A percentile compares a stretch with the other conserved stretches of the same genome.
phyloP scores from a whole-genome alignment of 2,888 invertebrate genomes.

The Perithous albicinctus region DNA sequence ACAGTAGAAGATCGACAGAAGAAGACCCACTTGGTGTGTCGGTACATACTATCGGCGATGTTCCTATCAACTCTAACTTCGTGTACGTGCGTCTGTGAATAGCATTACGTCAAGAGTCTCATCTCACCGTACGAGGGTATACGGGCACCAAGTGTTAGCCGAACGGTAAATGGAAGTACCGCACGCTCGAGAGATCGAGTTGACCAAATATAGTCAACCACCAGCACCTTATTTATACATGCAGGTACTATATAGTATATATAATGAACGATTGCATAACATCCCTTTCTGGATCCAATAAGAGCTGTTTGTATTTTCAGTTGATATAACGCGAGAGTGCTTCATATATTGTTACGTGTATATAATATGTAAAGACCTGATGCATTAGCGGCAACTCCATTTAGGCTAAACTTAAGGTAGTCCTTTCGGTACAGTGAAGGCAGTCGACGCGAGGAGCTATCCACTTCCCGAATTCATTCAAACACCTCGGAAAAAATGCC shows the following conservation, averaged over 20 bases:
- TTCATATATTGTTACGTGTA: neutral
- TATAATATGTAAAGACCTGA: neutral
- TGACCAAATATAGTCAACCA: conserved; percentile 35
- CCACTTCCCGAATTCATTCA: too few species aligned
- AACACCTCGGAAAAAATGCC: too few species aligned
- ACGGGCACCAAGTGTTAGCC: neutral
- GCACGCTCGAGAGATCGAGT: conserved; percentile 38
- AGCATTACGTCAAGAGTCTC: conserved; percentile 43
- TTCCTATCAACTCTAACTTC: conserved; percentile 7
- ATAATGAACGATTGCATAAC: conserved; percentile 43
- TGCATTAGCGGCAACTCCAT: neutral
- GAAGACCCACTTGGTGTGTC: conserved; percentile 5
- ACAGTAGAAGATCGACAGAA: conserved; percentile 20
- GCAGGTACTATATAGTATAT: neutral
- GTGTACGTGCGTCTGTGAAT: conserved; percentile 20
- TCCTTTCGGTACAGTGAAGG: too few species aligned
- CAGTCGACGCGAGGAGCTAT: too few species aligned
- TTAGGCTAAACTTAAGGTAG: too few species aligned
- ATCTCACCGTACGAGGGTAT: neutral
- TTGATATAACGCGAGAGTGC: conserved; percentile 14
- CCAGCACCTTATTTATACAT: neutral
- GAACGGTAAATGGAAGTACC: conserved; percentile 50
- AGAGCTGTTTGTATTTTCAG: neutral
- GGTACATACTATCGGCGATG: conserved; percentile 10
- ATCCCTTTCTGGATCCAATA: conserved; percentile 36